Percentiles rank a stretch among this genome's conserved stretches.
Conservation (phyloP, 2,888 invertebrate species). For the Pimpla rufipes region DNA sequence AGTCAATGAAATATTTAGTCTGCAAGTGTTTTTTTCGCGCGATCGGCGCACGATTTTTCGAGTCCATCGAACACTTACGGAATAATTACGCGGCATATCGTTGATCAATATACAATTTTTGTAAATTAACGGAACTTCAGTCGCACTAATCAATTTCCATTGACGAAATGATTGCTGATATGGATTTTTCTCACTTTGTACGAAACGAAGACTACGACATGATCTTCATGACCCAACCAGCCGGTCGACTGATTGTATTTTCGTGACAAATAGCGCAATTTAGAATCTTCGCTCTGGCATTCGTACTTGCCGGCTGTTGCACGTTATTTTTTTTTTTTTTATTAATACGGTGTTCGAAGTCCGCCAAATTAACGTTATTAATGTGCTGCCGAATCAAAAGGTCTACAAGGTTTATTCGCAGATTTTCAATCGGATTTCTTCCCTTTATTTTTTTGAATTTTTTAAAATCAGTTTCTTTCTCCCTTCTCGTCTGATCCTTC, state of each 20-base stretch:
- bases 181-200: neutral
- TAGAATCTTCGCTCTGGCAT: neutral
- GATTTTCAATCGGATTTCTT: neutral
- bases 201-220: too few relatives aligned
- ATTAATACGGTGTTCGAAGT: constrained; percentile 10
- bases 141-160: neutral
- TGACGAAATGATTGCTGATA: neutral
- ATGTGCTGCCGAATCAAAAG: neutral
- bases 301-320: constrained; percentile 28
- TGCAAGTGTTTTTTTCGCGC: neutral
- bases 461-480: neutral
- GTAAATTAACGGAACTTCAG: neutral
- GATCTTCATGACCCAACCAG: neutral
- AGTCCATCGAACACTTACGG: neutral
- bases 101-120: constrained; percentile 14
- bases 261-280: neutral
- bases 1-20: constrained; percentile 9
- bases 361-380: constrained; percentile 4
- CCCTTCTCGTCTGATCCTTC: constrained; percentile 3
- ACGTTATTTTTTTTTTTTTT: constrained; percentile 19
- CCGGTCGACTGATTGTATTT: constrained; percentile 1
- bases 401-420: too few relatives aligned
- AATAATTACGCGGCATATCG: constrained; percentile 7
- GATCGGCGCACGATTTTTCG: neutral
- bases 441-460: neutral